Evolutionary conservation across 1,140 invertebrate species (phyloP).

Genomic region (Yoshiicerus persimilis): DNA sequence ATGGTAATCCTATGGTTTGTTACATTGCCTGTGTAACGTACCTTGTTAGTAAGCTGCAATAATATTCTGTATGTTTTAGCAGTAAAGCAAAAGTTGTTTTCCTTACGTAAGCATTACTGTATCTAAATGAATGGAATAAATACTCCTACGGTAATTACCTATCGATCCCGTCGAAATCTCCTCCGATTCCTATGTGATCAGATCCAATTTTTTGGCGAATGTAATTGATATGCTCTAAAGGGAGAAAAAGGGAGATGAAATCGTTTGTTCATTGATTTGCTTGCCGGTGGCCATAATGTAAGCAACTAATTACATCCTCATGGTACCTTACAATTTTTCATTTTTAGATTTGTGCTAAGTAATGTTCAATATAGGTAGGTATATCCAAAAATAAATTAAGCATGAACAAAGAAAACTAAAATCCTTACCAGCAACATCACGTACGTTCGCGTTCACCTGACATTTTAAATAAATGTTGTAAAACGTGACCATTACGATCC

Average conservation of each 20-base stretch:
- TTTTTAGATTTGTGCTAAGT: constrained; percentile 5
- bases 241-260: not conserved
- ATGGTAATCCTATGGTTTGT: not conserved
- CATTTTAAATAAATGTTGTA: constrained; percentile 83
- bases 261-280: not conserved
- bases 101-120: constrained; percentile 22
- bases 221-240: constrained; percentile 84
- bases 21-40: not conserved
- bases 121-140: constrained; percentile 9
- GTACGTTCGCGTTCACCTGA: constrained; percentile 69
- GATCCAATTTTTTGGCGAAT: constrained; percentile 76
- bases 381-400: too few species aligned
- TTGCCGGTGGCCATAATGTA: not conserved
- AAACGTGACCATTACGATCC: constrained; percentile 88
- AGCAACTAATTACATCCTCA: not conserved
- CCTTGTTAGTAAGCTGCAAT: not conserved
- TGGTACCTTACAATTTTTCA: not conserved
- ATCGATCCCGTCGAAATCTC: constrained; percentile 87
- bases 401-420: not conserved
- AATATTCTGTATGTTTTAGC: not conserved
- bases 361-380: not conserved
- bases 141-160: constrained; percentile 58
- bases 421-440: constrained; percentile 71
- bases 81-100: constrained; percentile 13
- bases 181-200: constrained; percentile 83